Percentiles rank a stretch among this genome's conserved stretches.
phyloP scores from a whole-genome alignment of 2,113 vertebrate genomes.

The Toxostoma redivivum region DNA sequence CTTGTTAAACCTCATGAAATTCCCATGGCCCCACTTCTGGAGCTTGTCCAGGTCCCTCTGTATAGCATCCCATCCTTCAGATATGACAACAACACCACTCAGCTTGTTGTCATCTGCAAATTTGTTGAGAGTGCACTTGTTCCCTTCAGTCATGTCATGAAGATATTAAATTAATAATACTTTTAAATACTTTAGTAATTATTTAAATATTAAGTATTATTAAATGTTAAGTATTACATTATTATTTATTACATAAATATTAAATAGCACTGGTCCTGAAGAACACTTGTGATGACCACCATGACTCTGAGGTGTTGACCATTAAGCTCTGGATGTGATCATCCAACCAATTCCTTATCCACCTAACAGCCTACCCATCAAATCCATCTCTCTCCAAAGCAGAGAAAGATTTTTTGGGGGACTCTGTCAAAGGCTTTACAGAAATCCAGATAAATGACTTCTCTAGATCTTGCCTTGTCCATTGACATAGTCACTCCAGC shows the following conservation, averaged over 20 bases:
- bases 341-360: neutral
- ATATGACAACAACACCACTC: neutral
- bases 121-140: neutral
- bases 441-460: neutral
- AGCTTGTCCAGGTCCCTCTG: neutral
- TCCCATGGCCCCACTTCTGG: neutral
- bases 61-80: neutral
- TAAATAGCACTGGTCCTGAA: neutral
- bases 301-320: neutral
- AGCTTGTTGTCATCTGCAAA: neutral
- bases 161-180: neutral
- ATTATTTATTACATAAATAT: neutral
- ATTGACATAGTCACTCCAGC: neutral
- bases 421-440: neutral
- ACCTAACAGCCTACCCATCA: neutral
- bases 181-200: neutral
- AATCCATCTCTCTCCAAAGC: neutral
- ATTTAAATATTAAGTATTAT: neutral
- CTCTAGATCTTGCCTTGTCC: neutral
- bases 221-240: neutral
- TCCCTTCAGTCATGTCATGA: neutral
- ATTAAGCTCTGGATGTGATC: no score
- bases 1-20: neutral
- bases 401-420: neutral
- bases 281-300: neutral